Base-by-base conservation (phyloP, 1,140 invertebrate species). In the Drosophila paulistorum region DNA sequence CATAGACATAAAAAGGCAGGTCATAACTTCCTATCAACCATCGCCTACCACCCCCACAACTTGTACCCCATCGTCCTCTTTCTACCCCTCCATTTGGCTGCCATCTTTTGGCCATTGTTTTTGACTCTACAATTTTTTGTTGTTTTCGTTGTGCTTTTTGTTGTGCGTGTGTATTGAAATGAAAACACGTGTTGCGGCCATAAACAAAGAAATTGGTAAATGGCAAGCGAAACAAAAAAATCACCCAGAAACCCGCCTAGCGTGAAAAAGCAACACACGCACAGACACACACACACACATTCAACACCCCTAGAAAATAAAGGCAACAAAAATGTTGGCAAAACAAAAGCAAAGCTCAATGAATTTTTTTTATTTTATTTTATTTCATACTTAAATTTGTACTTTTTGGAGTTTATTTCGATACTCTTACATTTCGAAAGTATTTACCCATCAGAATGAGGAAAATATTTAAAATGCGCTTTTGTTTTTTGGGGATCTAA, bases 201-300 rank as follows among this genome's bases (percentile, higher is more conserved):
- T 86, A 89, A 83, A 86, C 83, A 87, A 86, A 87, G 76, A 83
- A 89, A 83, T 89, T 87, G 76, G 79, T 89, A 86, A 81, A 67
- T 71, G 68, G 57, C 63, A 64, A 63, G 7, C 64, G 63, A 70
- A 73, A 74, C 59, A 74, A 64, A 74, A 74, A 73, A 77, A 77
- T 77, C 66, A 54, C 69, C 77, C 66, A 71, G 77, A 84, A 84
- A 65, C 41, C 70, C 68, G 71, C 61, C 63, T 69, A 79, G 72
- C 83, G 70, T 87, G 76, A 82, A 86, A 79, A 79, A 66, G 45
- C 17, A 51, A 67, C 30, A 71, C 58, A 35, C 41, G 48, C 55
- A 71, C 69, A 70, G 41, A 70, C 33, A n/a, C 70, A 66, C 69
- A 70, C 55, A 70, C 33, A n/a, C 70, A 66, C 58, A 41, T 58